phyloP scores from a whole-genome alignment of 2,113 vertebrate genomes.

The Hydropotes inermis region DNA sequence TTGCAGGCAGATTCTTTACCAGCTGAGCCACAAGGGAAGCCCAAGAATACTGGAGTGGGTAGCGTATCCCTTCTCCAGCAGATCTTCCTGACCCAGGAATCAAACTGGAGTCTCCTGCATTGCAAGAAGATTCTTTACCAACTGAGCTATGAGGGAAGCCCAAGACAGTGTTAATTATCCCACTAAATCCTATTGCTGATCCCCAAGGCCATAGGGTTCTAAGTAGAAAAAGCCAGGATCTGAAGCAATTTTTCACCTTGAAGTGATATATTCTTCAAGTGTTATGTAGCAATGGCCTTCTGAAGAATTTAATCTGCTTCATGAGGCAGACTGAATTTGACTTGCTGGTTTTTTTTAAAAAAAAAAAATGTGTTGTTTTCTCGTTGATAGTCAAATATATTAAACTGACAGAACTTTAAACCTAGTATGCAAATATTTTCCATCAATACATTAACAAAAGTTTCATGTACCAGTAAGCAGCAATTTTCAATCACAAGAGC shows the following conservation, averaged over 20 bases:
- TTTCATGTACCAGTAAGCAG: neutral
- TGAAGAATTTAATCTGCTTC: constrained; percentile 43
- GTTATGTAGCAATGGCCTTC: neutral
- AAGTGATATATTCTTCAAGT: constrained; percentile 27
- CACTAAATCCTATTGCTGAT: neutral
- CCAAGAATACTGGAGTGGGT: neutral
- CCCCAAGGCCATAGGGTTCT: neutral
- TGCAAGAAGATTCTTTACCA: neutral
- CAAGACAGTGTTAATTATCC: neutral
- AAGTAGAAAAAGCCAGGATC: neutral
- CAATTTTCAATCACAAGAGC: constrained; percentile 41
- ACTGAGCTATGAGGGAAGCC: neutral
- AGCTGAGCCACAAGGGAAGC: neutral
- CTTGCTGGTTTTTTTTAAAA: constrained; percentile 41
- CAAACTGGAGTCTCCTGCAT: neutral
- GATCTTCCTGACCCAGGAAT: neutral
- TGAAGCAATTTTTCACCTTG: neutral
- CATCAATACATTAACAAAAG: constrained; percentile 49
- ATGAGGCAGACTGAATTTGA: constrained; percentile 29
- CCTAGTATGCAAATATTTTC: constrained; percentile 61
- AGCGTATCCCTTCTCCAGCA: neutral
- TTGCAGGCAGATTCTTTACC: neutral
- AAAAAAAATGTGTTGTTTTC: constrained; percentile 64
- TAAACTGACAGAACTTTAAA: constrained; percentile 67
- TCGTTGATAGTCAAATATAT: constrained; percentile 46